phyloP scores from a whole-genome alignment of 2,113 vertebrate genomes.

The Nerophis lumbriciformis region DNA sequence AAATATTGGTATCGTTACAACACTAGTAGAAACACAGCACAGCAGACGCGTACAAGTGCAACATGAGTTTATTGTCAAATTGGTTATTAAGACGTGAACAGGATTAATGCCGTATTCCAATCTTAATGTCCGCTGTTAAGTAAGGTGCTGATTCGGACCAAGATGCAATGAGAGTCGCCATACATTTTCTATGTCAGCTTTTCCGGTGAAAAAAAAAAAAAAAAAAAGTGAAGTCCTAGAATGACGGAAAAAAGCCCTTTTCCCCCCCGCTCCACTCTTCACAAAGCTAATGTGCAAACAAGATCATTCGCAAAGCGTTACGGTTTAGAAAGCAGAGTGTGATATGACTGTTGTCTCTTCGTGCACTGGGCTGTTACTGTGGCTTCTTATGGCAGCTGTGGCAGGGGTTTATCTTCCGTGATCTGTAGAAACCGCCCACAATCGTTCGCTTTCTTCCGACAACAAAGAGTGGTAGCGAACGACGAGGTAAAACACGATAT shows the following conservation, averaged over 20 bases:
- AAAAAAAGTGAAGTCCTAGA: constrained; percentile 63
- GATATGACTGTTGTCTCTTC: too few relatives aligned
- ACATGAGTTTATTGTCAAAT: constrained; percentile 85
- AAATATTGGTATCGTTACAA: too few relatives aligned
- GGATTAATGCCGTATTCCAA: constrained; percentile 82
- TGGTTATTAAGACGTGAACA: constrained; percentile 85
- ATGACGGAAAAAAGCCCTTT: constrained; percentile 91
- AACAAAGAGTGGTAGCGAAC: constrained; percentile 43
- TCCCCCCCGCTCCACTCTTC: constrained; percentile 57
- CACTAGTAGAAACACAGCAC: too few relatives aligned
- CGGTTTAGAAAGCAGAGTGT: neutral
- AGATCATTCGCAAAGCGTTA: constrained; percentile 53
- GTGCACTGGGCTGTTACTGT: constrained; percentile 7
- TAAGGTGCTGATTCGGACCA: constrained; percentile 96
- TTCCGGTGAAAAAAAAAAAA: constrained; percentile 24
- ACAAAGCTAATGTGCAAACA: constrained; percentile 75
- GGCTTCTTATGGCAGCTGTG: constrained; percentile 43
- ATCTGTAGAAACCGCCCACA: constrained; percentile 23
- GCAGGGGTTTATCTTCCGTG: constrained; percentile 26
- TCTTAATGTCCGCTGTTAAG: constrained; percentile 77
- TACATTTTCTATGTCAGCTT: constrained; percentile 67
- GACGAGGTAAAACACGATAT: constrained; percentile 69
- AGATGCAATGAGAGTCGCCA: constrained; percentile 79
- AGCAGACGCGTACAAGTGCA: constrained; percentile 60
- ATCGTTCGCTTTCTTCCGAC: constrained; percentile 22